A percentile compares a stretch with the other conserved stretches of the same genome.
Conservation (phyloP, 1,140 invertebrate species). For the Lordiphosa collinella region DNA sequence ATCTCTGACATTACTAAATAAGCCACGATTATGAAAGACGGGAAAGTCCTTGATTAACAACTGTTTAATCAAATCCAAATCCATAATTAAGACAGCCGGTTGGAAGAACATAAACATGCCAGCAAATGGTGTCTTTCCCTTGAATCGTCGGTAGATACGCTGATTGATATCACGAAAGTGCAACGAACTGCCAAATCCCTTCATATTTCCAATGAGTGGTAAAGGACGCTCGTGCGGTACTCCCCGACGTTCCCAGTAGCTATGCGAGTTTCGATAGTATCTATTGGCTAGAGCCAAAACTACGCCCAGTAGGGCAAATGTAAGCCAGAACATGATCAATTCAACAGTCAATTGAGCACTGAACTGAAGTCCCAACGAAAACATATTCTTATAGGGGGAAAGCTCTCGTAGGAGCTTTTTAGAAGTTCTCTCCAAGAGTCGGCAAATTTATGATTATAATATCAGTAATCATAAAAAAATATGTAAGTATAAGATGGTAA, state of each 20-base stretch:
- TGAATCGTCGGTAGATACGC: too few species aligned
- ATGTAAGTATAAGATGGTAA: too few species aligned
- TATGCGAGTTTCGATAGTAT: constrained; percentile 43
- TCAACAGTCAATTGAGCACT: constrained; percentile 1
- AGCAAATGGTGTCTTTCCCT: too few species aligned
- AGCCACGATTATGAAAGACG: constrained; percentile 76
- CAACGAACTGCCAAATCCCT: constrained; percentile 27
- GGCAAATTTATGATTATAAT: too few species aligned
- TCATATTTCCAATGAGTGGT: constrained; percentile 68
- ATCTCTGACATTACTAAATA: constrained; percentile 81
- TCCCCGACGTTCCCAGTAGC: constrained; percentile 76
- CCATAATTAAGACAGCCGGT: constrained; percentile 28
- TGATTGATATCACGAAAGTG: too few species aligned
- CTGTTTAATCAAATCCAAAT: constrained; percentile 64
- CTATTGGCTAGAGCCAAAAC: constrained; percentile 25
- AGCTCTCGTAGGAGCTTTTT: background rate
- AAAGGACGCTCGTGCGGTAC: constrained; percentile 68
- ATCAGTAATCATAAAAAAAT: too few species aligned
- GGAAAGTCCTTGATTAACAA: constrained; percentile 74
- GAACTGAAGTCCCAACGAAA: background rate
- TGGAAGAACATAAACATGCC: too few species aligned
- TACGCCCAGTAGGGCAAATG: too few species aligned
- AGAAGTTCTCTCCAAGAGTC: too few species aligned
- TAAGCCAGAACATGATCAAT: constrained; percentile 14
- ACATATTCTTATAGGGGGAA: background rate